These are phyloP conservation scores for Chaetodon trifasciatus DNA, from an alignment of 2,797 vertebrate genomes.

Conservation along the genomic window DNA sequence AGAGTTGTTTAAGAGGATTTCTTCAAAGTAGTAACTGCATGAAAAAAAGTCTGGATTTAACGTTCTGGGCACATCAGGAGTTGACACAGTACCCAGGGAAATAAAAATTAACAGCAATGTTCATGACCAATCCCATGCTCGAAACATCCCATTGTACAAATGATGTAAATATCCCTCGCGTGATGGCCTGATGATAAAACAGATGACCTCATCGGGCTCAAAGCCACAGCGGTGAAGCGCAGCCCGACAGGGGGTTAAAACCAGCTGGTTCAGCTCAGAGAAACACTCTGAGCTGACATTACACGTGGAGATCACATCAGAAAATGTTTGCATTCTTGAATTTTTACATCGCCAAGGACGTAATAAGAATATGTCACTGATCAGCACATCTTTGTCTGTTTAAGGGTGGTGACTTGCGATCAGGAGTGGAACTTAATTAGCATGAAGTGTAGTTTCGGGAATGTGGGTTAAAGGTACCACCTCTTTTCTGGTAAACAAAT, in stretches of 20 bases:
- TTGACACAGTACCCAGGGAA: slow-evolving; percentile 3
- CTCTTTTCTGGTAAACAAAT: background rate
- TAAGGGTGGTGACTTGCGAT: background rate
- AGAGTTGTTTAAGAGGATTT: slow-evolving; percentile 29
- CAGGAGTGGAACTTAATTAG: background rate
- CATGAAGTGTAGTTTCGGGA: background rate
- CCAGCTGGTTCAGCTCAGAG: slow-evolving; percentile 26
- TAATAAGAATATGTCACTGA: background rate
- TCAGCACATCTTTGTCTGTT: background rate
- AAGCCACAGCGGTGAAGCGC: slow-evolving; percentile 24
- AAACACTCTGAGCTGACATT: background rate
- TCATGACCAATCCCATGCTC: background rate
- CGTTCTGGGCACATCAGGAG: background rate
- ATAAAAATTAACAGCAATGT: slow-evolving; percentile 15
- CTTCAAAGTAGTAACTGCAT: background rate
- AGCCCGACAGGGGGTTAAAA: background rate
- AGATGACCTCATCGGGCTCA: slow-evolving; percentile 59
- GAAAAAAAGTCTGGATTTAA: background rate
- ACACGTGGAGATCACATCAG: background rate
- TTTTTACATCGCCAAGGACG: background rate
- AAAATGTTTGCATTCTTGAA: background rate
- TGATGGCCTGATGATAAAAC: slow-evolving; percentile 25
- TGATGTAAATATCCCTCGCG: slow-evolving; percentile 28
- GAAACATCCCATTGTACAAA: slow-evolving; percentile 12
- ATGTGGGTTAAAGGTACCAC: background rate